Evolutionary conservation across 2,797 vertebrate genomes (phyloP).

Genomic region (Gymnocypris eckloni): DNA sequence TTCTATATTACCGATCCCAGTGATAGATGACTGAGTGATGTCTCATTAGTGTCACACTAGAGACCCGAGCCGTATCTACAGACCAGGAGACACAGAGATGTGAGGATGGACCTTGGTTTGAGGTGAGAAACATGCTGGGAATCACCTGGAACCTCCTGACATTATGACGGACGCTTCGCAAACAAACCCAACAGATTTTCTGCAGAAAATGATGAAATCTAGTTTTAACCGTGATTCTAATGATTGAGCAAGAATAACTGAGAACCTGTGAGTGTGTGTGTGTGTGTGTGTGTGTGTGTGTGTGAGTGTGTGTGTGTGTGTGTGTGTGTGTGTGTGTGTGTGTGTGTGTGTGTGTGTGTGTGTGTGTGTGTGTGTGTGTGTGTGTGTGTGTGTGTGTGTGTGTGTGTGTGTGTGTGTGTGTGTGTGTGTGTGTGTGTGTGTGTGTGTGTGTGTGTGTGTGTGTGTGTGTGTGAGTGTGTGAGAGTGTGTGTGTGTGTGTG

Average conservation of each 20-base stretch:
- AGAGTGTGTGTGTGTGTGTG: no score
- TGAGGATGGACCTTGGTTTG: neutral
- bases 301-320: neutral
- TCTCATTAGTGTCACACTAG: neutral
- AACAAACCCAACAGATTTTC: neutral
- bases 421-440: neutral
- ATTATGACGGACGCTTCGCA: neutral
- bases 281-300: neutral
- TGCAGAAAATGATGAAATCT: neutral
- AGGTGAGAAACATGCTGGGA: neutral
- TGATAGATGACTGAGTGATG: neutral
- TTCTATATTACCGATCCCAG: neutral
- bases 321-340: neutral
- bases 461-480: no score
- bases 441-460: no score
- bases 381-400: no score
- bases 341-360: neutral
- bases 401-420: no score
- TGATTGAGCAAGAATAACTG: neutral
- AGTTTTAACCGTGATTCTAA: neutral
- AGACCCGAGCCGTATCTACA: neutral
- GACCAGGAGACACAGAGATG: neutral
- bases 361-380: no score
- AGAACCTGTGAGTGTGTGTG: neutral
- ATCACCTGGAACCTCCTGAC: neutral